These are phyloP conservation scores for Stichopus chloronotus DNA, from an alignment of 35 echinoderm and acorn worm species.

Conservation along the genomic window DNA sequence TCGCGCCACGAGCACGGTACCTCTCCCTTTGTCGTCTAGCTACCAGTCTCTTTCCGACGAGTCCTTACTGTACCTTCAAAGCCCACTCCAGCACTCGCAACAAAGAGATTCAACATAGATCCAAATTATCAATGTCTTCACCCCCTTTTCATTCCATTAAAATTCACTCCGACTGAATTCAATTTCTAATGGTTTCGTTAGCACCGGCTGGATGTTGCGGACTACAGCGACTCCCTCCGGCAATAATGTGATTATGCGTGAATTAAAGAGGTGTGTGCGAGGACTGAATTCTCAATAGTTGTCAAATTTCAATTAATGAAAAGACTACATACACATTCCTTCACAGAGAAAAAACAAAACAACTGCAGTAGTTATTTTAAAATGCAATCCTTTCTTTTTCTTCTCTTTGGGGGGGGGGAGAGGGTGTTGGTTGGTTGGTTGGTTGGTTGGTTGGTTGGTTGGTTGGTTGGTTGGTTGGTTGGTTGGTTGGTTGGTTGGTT, in stretches of 20 bases:
- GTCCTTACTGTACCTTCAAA: no score
- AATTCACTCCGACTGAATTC: background rate
- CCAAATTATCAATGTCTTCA: background rate
- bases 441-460: no score
- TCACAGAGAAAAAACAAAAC: no score
- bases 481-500: no score
- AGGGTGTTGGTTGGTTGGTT: no score
- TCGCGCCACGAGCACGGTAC: no score
- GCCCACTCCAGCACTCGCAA: background rate
- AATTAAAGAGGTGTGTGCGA: background rate
- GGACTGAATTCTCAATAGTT: background rate
- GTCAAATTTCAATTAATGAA: background rate
- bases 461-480: no score
- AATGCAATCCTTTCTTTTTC: no score
- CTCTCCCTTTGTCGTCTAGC: background rate
- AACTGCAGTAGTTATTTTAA: no score
- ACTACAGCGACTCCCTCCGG: background rate
- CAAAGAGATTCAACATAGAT: background rate
- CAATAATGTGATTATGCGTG: background rate
- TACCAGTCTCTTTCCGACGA: background rate
- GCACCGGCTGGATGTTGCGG: background rate
- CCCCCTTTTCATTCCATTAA: background rate
- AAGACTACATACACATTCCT: background rate
- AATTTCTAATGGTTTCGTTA: background rate
- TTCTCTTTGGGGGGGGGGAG: no score